phyloP scores from a whole-genome alignment of 92 coral and sea anemone genomes.

The Epizoanthus ramosus region DNA sequence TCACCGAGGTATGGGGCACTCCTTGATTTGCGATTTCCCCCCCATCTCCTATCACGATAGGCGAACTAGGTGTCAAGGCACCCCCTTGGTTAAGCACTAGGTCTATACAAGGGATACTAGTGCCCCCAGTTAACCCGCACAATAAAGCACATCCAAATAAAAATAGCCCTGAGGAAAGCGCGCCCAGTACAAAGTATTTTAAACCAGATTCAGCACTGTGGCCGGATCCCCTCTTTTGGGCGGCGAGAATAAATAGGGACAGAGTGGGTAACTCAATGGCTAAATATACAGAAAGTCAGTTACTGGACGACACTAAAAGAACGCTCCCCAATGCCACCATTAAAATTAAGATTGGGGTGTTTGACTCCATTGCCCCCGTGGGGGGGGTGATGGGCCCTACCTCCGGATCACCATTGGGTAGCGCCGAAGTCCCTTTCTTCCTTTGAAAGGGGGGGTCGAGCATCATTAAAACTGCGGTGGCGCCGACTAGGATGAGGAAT shows the following conservation, averaged over 20 bases:
- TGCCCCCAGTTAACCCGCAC: conserved; percentile 69
- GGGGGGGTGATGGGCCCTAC: neutral
- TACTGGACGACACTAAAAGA: conserved; percentile 70
- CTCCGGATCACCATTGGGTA: neutral
- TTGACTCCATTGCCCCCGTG: conserved; percentile 28
- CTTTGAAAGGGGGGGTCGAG: conserved; percentile 23
- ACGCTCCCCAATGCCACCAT: conserved; percentile 63
- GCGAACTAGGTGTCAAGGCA: no score
- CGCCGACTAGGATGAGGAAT: conserved; percentile 57
- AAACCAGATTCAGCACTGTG: conserved; percentile 73
- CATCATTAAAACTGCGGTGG: conserved; percentile 64
- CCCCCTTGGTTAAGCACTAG: conserved; percentile 56
- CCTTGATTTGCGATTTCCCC: no score
- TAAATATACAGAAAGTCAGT: conserved; percentile 72
- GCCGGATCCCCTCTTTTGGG: conserved; percentile 62
- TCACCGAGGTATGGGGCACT: no score
- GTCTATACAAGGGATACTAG: conserved; percentile 63
- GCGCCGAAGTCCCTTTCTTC: neutral
- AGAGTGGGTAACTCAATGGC: conserved; percentile 74
- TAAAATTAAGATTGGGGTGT: conserved; percentile 62
- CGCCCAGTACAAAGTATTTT: conserved; percentile 79
- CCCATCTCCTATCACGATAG: no score
- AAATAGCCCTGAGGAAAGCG: conserved; percentile 76
- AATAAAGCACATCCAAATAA: conserved; percentile 80
- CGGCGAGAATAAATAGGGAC: conserved; percentile 68